A percentile compares a stretch with the other conserved stretches of the same genome.
Conservation (phyloP, 2,888 invertebrate genomes). For the Drosophila meridionalis region DNA sequence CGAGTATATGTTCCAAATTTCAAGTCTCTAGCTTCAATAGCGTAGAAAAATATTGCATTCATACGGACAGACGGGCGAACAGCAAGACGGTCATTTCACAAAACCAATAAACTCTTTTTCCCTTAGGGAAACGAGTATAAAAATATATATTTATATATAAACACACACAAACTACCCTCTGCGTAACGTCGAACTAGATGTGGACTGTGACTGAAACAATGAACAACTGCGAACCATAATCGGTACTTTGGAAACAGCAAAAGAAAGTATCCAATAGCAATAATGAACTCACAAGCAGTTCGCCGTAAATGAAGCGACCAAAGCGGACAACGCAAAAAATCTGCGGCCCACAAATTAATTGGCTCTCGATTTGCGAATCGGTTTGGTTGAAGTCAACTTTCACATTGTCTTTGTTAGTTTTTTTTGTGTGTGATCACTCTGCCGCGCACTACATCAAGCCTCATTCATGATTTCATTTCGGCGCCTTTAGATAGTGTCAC, state of each 20-base stretch:
- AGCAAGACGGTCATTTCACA: too few species aligned
- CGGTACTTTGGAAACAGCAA: slow-evolving; percentile 18
- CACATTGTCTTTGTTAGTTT: slow-evolving; percentile 8
- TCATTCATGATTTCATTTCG: slow-evolving; percentile 39
- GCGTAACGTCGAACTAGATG: slow-evolving; percentile 9
- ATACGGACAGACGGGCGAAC: too few species aligned
- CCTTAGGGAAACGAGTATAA: too few species aligned
- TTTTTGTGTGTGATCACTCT: slow-evolving; percentile 12
- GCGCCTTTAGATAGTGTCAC: slow-evolving; percentile 30
- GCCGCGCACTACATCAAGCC: neutral
- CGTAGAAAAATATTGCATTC: too few species aligned
- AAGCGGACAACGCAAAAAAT: slow-evolving; percentile 20
- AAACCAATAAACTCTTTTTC: too few species aligned
- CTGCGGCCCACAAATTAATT: slow-evolving; percentile 4
- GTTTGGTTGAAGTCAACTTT: slow-evolving; percentile 13
- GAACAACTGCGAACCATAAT: slow-evolving; percentile 16
- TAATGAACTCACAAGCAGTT: slow-evolving; percentile 25
- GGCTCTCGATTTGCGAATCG: neutral
- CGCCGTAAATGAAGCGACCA: slow-evolving; percentile 26
- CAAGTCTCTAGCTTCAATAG: too few species aligned
- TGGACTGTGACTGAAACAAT: neutral
- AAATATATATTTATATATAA: too few species aligned
- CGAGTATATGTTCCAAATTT: too few species aligned
- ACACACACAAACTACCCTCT: slow-evolving; percentile 57
- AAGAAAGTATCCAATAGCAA: slow-evolving; percentile 30